Base-by-base conservation (phyloP, 2,113 vertebrate genomes). In the Strix uralensis region DNA sequence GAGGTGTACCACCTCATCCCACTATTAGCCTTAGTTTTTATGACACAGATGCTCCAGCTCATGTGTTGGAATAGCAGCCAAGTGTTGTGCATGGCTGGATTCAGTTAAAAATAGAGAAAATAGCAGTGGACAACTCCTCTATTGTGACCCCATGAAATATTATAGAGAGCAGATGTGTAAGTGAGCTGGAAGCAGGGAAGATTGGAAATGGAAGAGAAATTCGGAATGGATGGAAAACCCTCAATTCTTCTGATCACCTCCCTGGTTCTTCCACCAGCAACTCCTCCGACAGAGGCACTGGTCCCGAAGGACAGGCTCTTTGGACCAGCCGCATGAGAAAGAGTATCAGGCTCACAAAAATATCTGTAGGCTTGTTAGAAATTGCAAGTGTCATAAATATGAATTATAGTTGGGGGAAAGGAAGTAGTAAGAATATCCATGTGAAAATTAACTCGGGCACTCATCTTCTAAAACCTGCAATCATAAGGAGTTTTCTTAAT, bases 201-300 rank as follows among this genome's bases (percentile, higher is more conserved):
- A 81, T 55, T 40, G 14, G 79, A 66, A 34, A 47, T 21, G 6
- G 57, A 40, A 52, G 70, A 46, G 55, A 29, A 47, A 34, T 30
- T 27, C 3, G 20, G 57, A 26, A 40, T 1, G 16, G 36, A 32
- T 62, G 62, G 81, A n/a, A 85, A 71, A 11, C 13, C 47, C 40
- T 34, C 17, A n/a, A 0, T 26, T 55, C 36, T 21, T 17, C 42
- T 27, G 26, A 19, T 66, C 7, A 0, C 61, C 46, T 47, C 38
- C 32, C 38, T 34, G 82, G 72, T 22, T 77, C 77, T 70, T 81
- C 74, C 62, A 65, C 8, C 88, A 85, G 51, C 0, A 0, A 15
- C 32, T 51, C 7, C 61, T 54, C 23, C 0, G 0, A n/a, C 58
- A 15, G 66, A 20, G 19, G 36, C 58, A 9, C 27, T 2, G 30